These are phyloP conservation scores for Torymus tubicola DNA, from an alignment of 2,888 invertebrate species.

Conservation along the genomic window DNA sequence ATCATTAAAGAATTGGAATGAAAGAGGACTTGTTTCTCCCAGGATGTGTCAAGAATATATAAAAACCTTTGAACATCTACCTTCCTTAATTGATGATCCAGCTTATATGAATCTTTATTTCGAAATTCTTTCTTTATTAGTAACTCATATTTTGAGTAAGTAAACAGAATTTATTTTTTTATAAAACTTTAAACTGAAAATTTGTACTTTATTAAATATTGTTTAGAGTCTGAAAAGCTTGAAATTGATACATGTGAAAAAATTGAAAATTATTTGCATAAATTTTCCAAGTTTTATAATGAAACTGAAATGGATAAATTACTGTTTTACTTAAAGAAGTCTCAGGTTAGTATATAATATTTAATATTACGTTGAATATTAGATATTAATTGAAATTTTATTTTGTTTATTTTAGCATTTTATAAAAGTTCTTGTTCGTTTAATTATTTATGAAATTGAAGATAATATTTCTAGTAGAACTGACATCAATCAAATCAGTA, in stretches of 20 bases:
- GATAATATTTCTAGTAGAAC: slow-evolving; percentile 37
- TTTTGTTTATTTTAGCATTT: slow-evolving; percentile 63
- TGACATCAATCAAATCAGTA: slow-evolving; percentile 61
- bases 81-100: slow-evolving; percentile 58
- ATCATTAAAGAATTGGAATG: slow-evolving; percentile 65
- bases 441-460: slow-evolving; percentile 67
- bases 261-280: slow-evolving; percentile 64
- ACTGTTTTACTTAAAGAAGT: slow-evolving; percentile 63
- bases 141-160: slow-evolving; percentile 64
- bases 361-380: slow-evolving; percentile 13
- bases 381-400: slow-evolving; percentile 19
- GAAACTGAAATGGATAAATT: slow-evolving; percentile 61
- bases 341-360: slow-evolving; percentile 59
- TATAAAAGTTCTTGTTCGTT: slow-evolving; percentile 64
- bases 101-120: slow-evolving; percentile 65
- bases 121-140: slow-evolving; percentile 65
- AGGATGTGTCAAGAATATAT: slow-evolving; percentile 57
- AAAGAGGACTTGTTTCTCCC: slow-evolving; percentile 58
- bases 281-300: slow-evolving; percentile 63
- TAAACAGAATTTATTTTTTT: slow-evolving; percentile 26
- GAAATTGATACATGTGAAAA: slow-evolving; percentile 64
- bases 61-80: slow-evolving; percentile 59
- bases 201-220: slow-evolving; percentile 16
- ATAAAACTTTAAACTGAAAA: slow-evolving; percentile 11
- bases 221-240: slow-evolving; percentile 59